phyloP scores from a whole-genome alignment of 2,113 vertebrate genomes.

The Brienomyrus longianalis region DNA sequence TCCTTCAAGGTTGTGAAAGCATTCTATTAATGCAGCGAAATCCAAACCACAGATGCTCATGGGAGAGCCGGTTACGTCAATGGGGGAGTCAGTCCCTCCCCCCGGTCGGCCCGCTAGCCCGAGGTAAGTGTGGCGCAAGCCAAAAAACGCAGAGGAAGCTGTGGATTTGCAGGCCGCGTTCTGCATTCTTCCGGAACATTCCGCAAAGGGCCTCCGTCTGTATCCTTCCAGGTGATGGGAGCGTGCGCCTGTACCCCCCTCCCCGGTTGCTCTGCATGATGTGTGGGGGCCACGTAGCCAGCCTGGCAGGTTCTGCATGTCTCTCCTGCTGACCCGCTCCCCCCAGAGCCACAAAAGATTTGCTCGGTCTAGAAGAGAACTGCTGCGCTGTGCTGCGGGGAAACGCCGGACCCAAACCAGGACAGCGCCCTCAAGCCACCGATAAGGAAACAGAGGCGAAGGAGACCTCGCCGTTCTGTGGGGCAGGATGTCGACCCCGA shows the following conservation, averaged over 20 bases:
- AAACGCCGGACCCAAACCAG: neutral
- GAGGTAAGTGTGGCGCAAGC: neutral
- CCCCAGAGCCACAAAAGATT: neutral
- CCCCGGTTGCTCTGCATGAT: neutral
- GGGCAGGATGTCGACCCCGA: neutral
- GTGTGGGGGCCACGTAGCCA: neutral
- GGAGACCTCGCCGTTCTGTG: neutral
- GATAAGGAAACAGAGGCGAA: neutral
- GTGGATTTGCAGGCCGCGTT: neutral
- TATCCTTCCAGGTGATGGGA: neutral
- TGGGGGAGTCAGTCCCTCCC: conserved; percentile 20
- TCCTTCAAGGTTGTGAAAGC: conserved; percentile 19
- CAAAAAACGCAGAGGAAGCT: conserved; percentile 24
- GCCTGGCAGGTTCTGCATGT: neutral
- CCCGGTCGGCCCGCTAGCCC: conserved; percentile 32
- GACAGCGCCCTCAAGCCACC: neutral
- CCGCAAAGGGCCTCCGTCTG: neutral
- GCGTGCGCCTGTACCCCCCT: neutral
- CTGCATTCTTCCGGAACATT: neutral
- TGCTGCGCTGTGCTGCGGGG: neutral
- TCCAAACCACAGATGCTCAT: conserved; percentile 9
- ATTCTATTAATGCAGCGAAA: conserved; percentile 23
- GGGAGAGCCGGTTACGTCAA: conserved; percentile 23
- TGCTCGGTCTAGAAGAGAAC: neutral
- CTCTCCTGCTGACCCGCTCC: neutral